Conservation (phyloP, 2,888 invertebrate species). For the Erebia epiphron region DNA sequence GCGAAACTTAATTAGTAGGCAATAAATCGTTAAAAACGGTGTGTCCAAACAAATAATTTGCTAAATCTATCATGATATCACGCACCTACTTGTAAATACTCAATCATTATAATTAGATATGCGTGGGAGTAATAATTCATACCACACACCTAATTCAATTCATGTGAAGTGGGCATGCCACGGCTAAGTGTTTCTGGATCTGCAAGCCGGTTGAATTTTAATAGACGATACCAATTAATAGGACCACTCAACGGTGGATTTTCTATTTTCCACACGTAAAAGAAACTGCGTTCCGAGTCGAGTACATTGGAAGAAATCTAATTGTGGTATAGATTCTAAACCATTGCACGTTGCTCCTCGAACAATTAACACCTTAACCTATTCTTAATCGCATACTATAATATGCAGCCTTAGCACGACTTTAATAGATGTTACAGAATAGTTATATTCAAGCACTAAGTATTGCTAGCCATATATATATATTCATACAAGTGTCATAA, state of each 20-base stretch:
- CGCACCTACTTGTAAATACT: constrained; percentile 38
- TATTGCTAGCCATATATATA: background rate
- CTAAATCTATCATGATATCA: constrained; percentile 53
- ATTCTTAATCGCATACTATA: background rate
- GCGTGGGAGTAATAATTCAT: constrained; percentile 53
- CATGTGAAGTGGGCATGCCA: constrained; percentile 74
- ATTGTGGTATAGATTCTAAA: constrained; percentile 47
- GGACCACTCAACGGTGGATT: constrained; percentile 80
- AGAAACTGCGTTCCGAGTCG: constrained; percentile 74
- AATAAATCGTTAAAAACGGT: constrained; percentile 13
- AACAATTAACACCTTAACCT: constrained; percentile 7
- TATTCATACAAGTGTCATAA: background rate
- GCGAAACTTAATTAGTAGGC: constrained; percentile 18
- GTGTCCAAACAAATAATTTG: constrained; percentile 17
- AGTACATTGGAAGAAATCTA: constrained; percentile 72
- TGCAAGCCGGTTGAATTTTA: constrained; percentile 74
- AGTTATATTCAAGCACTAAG: background rate
- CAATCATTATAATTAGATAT: constrained; percentile 48
- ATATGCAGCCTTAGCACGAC: background rate
- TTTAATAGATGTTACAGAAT: background rate
- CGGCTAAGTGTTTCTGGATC: constrained; percentile 74
- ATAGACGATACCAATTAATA: constrained; percentile 77
- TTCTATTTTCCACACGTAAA: constrained; percentile 83
- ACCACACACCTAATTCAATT: constrained; percentile 65
- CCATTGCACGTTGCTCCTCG: background rate